Evolutionary conservation across 2,888 invertebrate species (phyloP).

Genomic region (Elmis aenea): DNA sequence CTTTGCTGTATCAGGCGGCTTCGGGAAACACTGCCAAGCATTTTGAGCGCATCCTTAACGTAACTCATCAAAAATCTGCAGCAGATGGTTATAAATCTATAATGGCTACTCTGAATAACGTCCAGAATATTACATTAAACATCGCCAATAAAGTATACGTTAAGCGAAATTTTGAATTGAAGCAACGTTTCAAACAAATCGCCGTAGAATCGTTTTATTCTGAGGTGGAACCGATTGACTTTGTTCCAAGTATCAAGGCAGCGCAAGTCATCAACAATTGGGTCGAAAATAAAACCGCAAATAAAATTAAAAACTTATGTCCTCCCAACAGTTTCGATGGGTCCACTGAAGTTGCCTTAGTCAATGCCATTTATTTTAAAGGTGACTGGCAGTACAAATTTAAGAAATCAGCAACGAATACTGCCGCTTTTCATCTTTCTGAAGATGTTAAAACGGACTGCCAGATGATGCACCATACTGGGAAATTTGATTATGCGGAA

Average conservation of each 20-base stretch:
- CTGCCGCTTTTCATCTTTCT: constrained; percentile 60
- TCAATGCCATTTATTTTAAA: constrained; percentile 86
- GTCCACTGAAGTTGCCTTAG: constrained; percentile 63
- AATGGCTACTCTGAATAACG: constrained; percentile 33
- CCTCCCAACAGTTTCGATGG: constrained; percentile 51
- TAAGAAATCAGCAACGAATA: constrained; percentile 50
- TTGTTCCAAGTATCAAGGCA: constrained; percentile 51
- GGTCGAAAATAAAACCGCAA: constrained; percentile 73
- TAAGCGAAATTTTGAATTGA: constrained; percentile 50
- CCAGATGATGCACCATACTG: constrained; percentile 67
- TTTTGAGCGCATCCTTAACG: constrained; percentile 30
- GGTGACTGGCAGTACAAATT: constrained; percentile 70
- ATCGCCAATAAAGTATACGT: constrained; percentile 68
- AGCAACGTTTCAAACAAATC: constrained; percentile 52
- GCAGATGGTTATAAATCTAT: constrained; percentile 25
- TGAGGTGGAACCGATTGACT: constrained; percentile 59
- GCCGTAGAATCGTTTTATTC: constrained; percentile 60
- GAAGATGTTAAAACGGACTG: constrained; percentile 54
- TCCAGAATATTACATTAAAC: constrained; percentile 53
- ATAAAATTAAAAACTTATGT: constrained; percentile 76
- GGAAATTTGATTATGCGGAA: constrained; percentile 49
- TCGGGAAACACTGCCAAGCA: constrained; percentile 36
- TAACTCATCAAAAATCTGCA: constrained; percentile 22
- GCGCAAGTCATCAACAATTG: constrained; percentile 67
- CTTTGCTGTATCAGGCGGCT: constrained; percentile 42